Evolutionary conservation across 2,888 invertebrate genomes (phyloP).

Genomic region (Choristoneura rosaceana): DNA sequence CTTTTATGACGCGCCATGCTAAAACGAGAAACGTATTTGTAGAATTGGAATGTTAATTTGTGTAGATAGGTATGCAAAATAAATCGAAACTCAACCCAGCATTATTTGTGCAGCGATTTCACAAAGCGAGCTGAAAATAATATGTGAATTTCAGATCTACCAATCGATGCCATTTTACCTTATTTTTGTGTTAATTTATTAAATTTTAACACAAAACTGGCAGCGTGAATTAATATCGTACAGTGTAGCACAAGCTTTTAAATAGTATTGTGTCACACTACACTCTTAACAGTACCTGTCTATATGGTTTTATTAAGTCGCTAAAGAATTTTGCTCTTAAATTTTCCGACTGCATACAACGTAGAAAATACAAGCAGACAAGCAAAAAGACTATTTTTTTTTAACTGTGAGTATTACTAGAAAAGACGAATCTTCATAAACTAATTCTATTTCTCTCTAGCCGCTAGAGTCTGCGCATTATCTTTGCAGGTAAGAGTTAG

Average conservation of each 20-base stretch:
- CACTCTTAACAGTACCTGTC: no score
- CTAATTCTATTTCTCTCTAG: no score
- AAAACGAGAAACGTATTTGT: neutral
- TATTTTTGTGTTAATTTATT: neutral
- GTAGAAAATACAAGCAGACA: no score
- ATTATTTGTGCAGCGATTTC: conserved; percentile 3
- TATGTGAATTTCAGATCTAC: neutral
- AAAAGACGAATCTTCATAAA: no score
- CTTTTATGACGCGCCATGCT: neutral
- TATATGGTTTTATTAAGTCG: no score
- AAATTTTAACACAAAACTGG: neutral
- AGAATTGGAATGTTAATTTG: neutral
- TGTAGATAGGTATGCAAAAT: conserved; percentile 4
- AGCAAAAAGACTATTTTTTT: no score
- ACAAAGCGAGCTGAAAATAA: neutral
- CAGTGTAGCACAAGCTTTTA: neutral
- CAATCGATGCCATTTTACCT: neutral
- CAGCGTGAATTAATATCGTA: neutral
- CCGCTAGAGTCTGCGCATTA: no score
- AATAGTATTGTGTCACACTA: no score
- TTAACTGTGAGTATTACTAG: no score
- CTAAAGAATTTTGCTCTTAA: no score
- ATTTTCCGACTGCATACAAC: no score
- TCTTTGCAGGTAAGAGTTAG: no score
- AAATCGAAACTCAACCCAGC: neutral